Percentiles rank a stretch among this genome's conserved stretches.
These are phyloP conservation scores for Rhinoderma darwinii DNA, from an alignment of 2,113 vertebrate species.

Conservation along the genomic window DNA sequence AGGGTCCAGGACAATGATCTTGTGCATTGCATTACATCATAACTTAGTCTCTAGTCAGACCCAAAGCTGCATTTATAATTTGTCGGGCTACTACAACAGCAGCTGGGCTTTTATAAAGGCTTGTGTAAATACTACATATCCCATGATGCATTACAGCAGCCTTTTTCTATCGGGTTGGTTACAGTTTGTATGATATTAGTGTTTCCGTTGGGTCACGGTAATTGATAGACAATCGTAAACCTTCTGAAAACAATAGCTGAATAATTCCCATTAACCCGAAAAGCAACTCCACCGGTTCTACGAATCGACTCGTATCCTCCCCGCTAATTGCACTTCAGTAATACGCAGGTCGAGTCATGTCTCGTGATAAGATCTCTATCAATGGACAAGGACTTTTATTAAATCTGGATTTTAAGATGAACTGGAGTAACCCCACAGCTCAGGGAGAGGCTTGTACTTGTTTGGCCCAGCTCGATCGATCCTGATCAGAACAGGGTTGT, in stretches of 20 bases:
- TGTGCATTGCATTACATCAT: too few species aligned
- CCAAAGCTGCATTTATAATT: too few species aligned
- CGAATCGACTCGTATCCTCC: not conserved
- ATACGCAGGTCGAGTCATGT: constrained; percentile 9
- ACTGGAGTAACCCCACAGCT: not conserved
- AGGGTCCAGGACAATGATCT: too few species aligned
- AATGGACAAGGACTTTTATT: not conserved
- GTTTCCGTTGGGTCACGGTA: not conserved
- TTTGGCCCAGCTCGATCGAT: too few species aligned
- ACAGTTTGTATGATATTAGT: not conserved
- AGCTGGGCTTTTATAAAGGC: too few species aligned
- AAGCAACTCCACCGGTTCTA: constrained; percentile 16
- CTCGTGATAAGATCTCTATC: constrained; percentile 7
- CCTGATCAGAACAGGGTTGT: not conserved
- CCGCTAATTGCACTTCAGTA: not conserved
- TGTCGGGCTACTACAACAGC: too few species aligned
- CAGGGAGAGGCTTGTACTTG: not conserved
- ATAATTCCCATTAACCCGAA: not conserved
- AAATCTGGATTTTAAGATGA: not conserved
- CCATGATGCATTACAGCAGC: too few species aligned
- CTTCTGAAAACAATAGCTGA: not conserved
- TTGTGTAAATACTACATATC: too few species aligned
- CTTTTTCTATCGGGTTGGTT: not conserved
- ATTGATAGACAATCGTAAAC: not conserved
- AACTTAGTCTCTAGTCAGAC: too few species aligned